Evolutionary conservation across 92 coral and sea anemone species (phyloP).

Genomic region (Zoanthus solanderi): DNA sequence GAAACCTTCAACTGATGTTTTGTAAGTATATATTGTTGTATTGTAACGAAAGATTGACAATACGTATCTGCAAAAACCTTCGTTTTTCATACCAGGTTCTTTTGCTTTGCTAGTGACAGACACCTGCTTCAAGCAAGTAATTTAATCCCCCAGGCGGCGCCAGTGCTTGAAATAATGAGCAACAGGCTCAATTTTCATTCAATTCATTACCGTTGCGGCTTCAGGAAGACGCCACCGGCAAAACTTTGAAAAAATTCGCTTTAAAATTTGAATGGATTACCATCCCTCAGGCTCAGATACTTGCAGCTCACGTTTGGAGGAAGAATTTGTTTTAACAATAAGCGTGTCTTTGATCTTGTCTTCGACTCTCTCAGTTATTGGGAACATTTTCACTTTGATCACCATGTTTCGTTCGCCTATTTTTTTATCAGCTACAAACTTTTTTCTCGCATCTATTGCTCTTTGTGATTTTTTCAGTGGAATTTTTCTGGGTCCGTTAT

Average conservation of each 20-base stretch:
- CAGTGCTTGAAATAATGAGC: neutral
- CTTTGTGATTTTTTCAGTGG: slow-evolving; percentile 36
- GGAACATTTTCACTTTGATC: neutral
- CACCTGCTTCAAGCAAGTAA: neutral
- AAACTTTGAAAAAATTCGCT: neutral
- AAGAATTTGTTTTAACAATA: neutral
- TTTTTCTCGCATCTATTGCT: slow-evolving; percentile 27
- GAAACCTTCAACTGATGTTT: no score
- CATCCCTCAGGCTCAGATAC: neutral
- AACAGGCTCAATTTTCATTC: slow-evolving; percentile 7
- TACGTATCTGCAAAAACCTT: no score
- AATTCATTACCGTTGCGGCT: slow-evolving; percentile 20
- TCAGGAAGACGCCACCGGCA: slow-evolving; percentile 33
- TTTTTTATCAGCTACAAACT: slow-evolving; percentile 12
- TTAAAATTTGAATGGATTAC: slow-evolving; percentile 2
- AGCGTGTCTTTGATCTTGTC: neutral
- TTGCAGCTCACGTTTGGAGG: slow-evolving; percentile 13
- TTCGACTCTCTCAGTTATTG: slow-evolving; percentile 13
- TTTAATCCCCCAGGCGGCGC: neutral
- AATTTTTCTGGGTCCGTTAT: slow-evolving; percentile 26
- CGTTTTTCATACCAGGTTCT: no score
- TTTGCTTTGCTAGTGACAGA: neutral
- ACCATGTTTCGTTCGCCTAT: slow-evolving; percentile 6
- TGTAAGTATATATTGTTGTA: no score
- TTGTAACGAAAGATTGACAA: no score